Base-by-base conservation (phyloP, 1,140 invertebrate genomes). In the Platyscapa corneri region DNA sequence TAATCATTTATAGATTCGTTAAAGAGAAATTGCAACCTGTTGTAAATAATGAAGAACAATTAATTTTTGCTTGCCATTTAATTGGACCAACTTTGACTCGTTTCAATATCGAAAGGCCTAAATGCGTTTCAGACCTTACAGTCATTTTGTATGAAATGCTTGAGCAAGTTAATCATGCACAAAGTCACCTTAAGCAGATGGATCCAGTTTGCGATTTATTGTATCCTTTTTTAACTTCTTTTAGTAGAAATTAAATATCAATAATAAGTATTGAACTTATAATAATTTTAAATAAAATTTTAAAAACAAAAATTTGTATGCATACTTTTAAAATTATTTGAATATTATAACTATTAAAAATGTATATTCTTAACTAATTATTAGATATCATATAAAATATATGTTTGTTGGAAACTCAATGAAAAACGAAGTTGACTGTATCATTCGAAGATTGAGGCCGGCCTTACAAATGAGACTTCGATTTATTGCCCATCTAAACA, bases 371-470 rank as follows among this genome's bases (percentile, higher is more conserved):
- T 86, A 82, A 86, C 39, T 42, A 70, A 53, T 77, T 34, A 75
- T 78, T 70, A 86, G 84, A 34, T 86, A 86, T 93, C 96, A 97
- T 89, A 97, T 97, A 70, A 99, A 99, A 93, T 99, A 99, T 90
- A 99, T 99, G 96, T 99, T 98, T 94, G 97, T 99, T 64, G 98
- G 98, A 1, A 98, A 99, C 92, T 96, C 96, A 79, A 97, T 99
- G 93, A 99, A 99, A 91, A 96, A 95, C 85, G 98, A 99, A 91
- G 96, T 98, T 1, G 98, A 99, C 92, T 95, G 95, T 56, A 96
- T 98, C 37, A 98, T 99, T 77, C 94, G 97, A 60, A 96, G 96
- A 89, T 92, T 99, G 27, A 94, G 98, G 32, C 97, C 97, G 2
- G 95, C 97, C 0, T 93, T 99, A 34, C 97, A 99, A 91, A 95